Percentiles rank a stretch among this genome's conserved stretches.
phyloP scores from a whole-genome alignment of 2,888 invertebrate genomes.

The Loripinus fragilis region DNA sequence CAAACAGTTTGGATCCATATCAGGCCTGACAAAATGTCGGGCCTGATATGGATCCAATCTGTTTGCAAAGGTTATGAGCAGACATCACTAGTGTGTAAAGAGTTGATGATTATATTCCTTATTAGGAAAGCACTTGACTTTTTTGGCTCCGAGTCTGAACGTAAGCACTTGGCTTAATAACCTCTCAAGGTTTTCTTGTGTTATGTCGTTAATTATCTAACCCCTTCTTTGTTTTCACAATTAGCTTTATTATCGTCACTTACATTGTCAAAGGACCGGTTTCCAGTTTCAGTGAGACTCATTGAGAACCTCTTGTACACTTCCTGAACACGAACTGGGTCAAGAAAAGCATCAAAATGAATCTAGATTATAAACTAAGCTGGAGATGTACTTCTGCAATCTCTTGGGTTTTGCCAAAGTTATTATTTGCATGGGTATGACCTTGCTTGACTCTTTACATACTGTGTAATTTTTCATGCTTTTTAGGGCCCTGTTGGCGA shows the following conservation, averaged over 20 bases:
- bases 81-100: too few species aligned
- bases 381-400: too few species aligned
- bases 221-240: conserved; percentile 1
- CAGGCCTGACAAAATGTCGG: too few species aligned
- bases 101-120: too few species aligned
- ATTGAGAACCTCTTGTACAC: neutral
- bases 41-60: too few species aligned
- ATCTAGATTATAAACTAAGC: neutral
- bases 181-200: neutral
- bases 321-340: conserved; percentile 14
- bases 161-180: neutral
- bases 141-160: neutral
- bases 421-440: too few species aligned
- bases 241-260: neutral
- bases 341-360: neutral
- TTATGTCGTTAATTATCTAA: neutral
- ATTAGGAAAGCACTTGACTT: neutral
- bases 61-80: too few species aligned
- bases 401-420: too few species aligned
- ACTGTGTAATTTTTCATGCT: too few species aligned
- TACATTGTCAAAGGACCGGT: neutral
- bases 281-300: neutral
- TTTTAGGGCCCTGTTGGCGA: too few species aligned
- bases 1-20: too few species aligned
- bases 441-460: too few species aligned